Evolutionary conservation across 2,797 vertebrate species (phyloP).

Genomic region (Pangasius larnaudii): DNA sequence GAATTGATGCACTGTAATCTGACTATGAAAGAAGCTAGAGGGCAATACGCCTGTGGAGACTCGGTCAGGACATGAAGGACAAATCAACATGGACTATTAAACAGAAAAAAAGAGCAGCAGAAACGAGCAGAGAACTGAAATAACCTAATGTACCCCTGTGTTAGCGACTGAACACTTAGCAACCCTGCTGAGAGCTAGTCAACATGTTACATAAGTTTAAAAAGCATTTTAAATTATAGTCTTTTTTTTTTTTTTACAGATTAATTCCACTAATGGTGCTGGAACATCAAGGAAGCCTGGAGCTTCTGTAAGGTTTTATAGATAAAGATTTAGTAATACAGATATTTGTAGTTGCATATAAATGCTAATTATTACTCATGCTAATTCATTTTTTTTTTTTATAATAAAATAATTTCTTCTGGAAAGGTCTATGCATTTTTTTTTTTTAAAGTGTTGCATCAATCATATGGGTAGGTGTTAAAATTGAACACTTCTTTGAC

Average conservation of each 20-base stretch:
- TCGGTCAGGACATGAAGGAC: conserved; percentile 6
- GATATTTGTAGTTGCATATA: conserved; percentile 29
- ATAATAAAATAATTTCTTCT: not conserved
- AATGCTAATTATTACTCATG: not conserved
- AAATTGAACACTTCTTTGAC: not conserved
- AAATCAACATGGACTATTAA: conserved; percentile 12
- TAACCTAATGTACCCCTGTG: conserved; percentile 9
- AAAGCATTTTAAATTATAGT: conserved; percentile 4
- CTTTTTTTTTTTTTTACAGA: conserved; percentile 14
- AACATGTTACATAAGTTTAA: conserved; percentile 17
- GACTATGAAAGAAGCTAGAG: not conserved
- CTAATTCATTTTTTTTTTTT: not conserved
- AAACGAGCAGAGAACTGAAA: not conserved
- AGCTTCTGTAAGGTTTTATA: conserved; percentile 31
- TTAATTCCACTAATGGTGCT: conserved; percentile 46
- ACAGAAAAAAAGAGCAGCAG: not conserved
- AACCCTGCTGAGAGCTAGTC: conserved; percentile 20
- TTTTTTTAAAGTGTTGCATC: not conserved
- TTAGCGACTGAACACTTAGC: conserved; percentile 18
- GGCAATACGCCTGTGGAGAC: not conserved
- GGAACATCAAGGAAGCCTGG: conserved; percentile 47
- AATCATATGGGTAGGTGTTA: not conserved
- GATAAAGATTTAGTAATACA: not conserved
- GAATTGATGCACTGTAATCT: not conserved
- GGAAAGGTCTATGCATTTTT: not conserved